These are phyloP conservation scores for Drosophila prolongata DNA, from an alignment of 2,888 invertebrate species.

Conservation along the genomic window DNA sequence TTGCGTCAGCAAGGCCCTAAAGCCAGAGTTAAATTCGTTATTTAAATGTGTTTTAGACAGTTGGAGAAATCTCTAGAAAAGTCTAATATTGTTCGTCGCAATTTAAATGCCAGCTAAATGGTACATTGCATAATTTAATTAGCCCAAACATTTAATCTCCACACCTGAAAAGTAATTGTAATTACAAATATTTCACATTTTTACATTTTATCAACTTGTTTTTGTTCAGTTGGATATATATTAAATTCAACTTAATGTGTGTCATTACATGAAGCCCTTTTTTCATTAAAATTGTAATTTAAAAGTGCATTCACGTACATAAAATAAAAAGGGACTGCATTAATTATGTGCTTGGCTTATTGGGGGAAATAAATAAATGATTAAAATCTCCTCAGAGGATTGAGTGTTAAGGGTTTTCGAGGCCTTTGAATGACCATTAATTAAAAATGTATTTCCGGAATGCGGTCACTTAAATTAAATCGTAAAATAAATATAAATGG, in stretches of 20 bases:
- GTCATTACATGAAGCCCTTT: neutral
- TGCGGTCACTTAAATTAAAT: conserved; percentile 58
- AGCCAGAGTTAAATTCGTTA: neutral
- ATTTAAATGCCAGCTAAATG: too few relatives aligned
- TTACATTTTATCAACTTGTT: too few relatives aligned
- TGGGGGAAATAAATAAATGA: conserved; percentile 6
- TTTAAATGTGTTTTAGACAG: too few relatives aligned
- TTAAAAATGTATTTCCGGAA: conserved; percentile 56
- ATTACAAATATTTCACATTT: too few relatives aligned
- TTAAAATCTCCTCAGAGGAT: neutral
- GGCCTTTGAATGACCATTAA: conserved; percentile 40
- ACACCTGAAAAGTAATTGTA: too few relatives aligned
- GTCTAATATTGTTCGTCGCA: too few relatives aligned
- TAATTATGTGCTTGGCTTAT: conserved; percentile 9
- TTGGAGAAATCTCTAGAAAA: too few relatives aligned
- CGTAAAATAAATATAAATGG: conserved; percentile 35
- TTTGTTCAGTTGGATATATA: too few relatives aligned
- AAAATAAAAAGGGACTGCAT: neutral
- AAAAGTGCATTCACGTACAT: neutral
- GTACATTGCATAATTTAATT: too few relatives aligned
- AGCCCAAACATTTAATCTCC: too few relatives aligned
- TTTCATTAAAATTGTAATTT: neutral
- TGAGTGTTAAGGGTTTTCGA: conserved; percentile 12
- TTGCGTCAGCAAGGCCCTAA: conserved; percentile 2
- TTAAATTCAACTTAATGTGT: neutral